phyloP scores from a whole-genome alignment of 1,140 invertebrate genomes.

The Homalodisca vitripennis region DNA sequence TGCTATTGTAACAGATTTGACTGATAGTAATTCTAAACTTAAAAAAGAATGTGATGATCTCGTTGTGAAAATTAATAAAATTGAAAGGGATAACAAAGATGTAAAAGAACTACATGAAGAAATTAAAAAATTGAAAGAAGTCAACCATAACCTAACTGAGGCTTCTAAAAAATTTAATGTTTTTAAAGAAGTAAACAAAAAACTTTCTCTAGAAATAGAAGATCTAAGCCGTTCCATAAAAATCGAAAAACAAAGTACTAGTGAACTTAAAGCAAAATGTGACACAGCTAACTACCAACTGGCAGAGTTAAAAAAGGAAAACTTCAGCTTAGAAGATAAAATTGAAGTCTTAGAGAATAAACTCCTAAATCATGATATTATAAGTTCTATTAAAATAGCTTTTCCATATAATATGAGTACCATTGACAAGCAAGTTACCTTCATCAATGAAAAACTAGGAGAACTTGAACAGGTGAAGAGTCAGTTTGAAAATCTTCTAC shows the following conservation, averaged over 20 bases:
- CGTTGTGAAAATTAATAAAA: neutral
- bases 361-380: neutral
- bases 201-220: slow-evolving; percentile 10
- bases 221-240: slow-evolving; percentile 1
- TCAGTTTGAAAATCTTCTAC: neutral
- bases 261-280: neutral
- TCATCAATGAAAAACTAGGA: neutral
- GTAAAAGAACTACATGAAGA: neutral
- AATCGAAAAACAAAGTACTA: neutral
- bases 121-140: neutral
- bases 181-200: neutral
- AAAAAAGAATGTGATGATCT: neutral
- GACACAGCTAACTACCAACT: neutral
- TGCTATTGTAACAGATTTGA: neutral
- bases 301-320: neutral
- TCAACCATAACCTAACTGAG: neutral
- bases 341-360: neutral
- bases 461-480: neutral
- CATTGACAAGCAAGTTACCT: neutral
- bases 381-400: neutral
- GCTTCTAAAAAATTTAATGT: neutral
- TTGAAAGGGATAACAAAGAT: neutral
- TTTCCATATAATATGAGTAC: neutral
- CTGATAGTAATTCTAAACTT: neutral
- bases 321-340: slow-evolving; percentile 6